Conservation (phyloP, 2,113 vertebrate species). For the Circaetus gallicus region DNA sequence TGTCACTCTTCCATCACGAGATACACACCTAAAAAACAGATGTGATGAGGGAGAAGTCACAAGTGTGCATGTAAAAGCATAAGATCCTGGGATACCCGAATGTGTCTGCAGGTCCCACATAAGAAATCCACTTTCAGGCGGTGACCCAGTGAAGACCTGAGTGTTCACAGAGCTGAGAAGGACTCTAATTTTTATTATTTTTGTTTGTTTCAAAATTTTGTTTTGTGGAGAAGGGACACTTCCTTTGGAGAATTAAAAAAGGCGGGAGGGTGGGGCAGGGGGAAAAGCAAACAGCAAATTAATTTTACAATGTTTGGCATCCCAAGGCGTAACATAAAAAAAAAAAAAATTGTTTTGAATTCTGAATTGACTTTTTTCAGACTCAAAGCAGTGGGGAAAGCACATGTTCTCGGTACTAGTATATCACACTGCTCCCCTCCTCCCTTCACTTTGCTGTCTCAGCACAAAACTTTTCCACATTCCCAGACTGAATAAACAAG, state of each 20-base stretch:
- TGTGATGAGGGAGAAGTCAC: neutral
- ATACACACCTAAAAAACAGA: neutral
- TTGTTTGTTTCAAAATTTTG: neutral
- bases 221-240: neutral
- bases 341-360: neutral
- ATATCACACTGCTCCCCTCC: neutral
- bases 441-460: neutral
- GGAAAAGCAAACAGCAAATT: neutral
- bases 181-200: neutral
- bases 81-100: neutral
- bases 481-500: neutral
- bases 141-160: rapidly evolving
- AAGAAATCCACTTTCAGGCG: neutral
- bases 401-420: neutral
- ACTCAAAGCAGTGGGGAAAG: neutral
- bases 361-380: neutral
- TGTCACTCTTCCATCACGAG: neutral
- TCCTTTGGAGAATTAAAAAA: neutral
- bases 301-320: neutral
- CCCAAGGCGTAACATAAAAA: neutral
- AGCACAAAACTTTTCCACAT: neutral
- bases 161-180: neutral
- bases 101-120: neutral
- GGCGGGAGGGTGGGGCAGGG: rapidly evolving
- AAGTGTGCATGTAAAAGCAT: neutral